A percentile compares a stretch with the other conserved stretches of the same genome.
Evolutionary conservation across 1,140 invertebrate genomes (phyloP).

Genomic region (Holcopasites calliopsidis): DNA sequence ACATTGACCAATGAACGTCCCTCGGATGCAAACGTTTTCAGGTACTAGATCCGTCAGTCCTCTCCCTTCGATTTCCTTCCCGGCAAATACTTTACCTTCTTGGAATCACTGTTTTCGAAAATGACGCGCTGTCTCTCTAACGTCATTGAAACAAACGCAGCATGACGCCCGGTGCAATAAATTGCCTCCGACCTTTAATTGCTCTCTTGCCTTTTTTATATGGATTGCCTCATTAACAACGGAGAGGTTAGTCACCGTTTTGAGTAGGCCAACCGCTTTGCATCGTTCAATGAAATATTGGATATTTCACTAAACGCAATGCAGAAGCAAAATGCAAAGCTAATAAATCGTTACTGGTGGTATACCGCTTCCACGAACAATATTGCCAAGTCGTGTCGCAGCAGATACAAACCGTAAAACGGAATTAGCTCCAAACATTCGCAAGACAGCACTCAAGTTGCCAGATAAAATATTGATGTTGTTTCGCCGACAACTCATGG

Average conservation of each 20-base stretch:
- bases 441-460: too few species aligned
- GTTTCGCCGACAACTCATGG: too few species aligned
- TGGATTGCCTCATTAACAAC: neutral
- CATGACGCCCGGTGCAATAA: neutral
- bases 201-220: neutral
- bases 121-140: neutral
- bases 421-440: too few species aligned
- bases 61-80: neutral
- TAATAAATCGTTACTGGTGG: neutral
- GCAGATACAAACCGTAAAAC: too few species aligned
- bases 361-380: neutral
- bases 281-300: neutral
- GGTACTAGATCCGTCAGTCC: neutral
- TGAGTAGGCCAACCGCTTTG: neutral
- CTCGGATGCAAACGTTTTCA: neutral
- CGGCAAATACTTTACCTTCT: neutral
- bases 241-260: slow-evolving; percentile 12
- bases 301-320: neutral
- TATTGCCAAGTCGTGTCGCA: too few species aligned
- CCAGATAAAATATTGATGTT: too few species aligned
- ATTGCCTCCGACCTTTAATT: too few species aligned
- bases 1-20: slow-evolving; percentile 30
- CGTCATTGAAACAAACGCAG: neutral
- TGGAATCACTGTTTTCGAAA: neutral
- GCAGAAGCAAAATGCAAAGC: neutral